Conservation (phyloP, 2,113 vertebrate species). For the Gymnogyps californianus region DNA sequence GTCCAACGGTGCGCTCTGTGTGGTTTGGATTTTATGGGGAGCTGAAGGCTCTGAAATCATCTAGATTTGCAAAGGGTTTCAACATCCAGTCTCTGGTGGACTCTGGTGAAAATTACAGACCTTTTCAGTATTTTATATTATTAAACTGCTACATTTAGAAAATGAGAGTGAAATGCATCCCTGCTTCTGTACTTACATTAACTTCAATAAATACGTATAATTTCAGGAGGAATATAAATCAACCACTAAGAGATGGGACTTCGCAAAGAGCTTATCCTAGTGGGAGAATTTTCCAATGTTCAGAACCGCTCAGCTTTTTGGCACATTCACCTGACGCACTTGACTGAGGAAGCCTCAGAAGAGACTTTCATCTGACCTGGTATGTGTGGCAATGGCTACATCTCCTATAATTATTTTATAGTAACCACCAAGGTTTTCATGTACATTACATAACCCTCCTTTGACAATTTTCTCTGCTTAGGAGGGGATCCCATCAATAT, state of each 20-base stretch:
- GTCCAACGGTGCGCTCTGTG: neutral
- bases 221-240: neutral
- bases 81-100: neutral
- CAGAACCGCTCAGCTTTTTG: neutral
- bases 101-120: neutral
- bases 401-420: neutral
- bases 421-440: neutral
- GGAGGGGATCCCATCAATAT: neutral
- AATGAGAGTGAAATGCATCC: neutral
- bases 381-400: neutral
- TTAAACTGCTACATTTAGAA: neutral
- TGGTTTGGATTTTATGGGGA: neutral
- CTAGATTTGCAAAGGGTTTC: neutral
- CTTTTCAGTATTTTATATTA: neutral
- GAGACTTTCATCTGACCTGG: neutral
- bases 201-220: neutral
- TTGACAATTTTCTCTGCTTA: neutral
- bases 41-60: neutral
- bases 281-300: neutral
- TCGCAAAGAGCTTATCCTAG: neutral
- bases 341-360: neutral
- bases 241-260: neutral
- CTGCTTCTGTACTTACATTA: neutral
- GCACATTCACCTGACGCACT: neutral
- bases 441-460: neutral